phyloP scores from a whole-genome alignment of 1,140 invertebrate species.

The Paramacrobiotus metropolitanus region DNA sequence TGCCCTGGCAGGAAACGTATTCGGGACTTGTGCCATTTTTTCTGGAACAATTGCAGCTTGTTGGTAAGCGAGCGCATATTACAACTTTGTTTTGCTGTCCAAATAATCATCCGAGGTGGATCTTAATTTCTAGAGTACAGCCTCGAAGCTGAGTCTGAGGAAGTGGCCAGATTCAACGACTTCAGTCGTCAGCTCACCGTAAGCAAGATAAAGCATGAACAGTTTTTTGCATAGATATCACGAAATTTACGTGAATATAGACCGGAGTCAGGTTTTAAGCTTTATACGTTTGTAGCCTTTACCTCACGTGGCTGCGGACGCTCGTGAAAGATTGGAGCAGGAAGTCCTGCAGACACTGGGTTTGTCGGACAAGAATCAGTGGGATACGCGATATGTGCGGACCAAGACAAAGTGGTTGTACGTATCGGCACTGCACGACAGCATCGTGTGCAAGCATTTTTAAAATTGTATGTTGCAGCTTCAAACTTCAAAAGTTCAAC shows the following conservation, averaged over 20 bases:
- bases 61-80: no score
- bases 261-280: background rate
- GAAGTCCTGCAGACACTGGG: background rate
- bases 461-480: slow-evolving; percentile 37
- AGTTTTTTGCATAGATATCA: background rate
- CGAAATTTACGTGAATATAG: background rate
- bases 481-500: slow-evolving; percentile 98
- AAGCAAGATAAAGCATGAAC: background rate
- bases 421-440: background rate
- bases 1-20: no score
- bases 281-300: background rate
- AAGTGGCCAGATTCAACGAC: no score
- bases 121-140: no score
- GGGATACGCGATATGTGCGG: background rate
- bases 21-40: no score
- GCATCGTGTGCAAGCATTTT: background rate
- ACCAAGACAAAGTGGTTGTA: slow-evolving; percentile 4
- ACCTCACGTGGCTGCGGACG: background rate
- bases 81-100: no score
- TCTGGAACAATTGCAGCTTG: no score
- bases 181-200: no score
- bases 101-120: no score
- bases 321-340: background rate
- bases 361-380: background rate
- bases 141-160: no score